A percentile compares a stretch with the other conserved stretches of the same genome.
phyloP scores from a whole-genome alignment of 2,797 vertebrate species.

The Sparidentex hasta region DNA sequence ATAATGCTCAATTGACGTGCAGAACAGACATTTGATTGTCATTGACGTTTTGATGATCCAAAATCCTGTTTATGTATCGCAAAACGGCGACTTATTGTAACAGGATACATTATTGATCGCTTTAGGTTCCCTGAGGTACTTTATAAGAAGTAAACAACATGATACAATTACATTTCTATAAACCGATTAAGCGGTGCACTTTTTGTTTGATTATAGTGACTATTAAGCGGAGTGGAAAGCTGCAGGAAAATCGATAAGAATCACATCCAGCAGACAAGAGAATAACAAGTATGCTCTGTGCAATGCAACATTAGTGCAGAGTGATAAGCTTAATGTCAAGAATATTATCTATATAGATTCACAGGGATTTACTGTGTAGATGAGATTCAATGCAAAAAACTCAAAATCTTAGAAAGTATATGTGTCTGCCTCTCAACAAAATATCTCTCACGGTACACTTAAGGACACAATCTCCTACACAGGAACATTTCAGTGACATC shows the following conservation, averaged over 20 bases:
- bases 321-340: neutral
- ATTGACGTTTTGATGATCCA: neutral
- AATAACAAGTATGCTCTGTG: neutral
- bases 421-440: too few species aligned
- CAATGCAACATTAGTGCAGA: neutral
- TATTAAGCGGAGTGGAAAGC: constrained; percentile 2
- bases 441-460: too few species aligned
- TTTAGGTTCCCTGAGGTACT: neutral
- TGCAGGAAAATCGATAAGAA: constrained; percentile 16
- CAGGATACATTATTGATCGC: neutral
- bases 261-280: neutral
- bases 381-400: neutral
- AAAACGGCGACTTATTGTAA: neutral
- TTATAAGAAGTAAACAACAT: neutral
- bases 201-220: constrained; percentile 8
- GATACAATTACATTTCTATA: constrained; percentile 8
- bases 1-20: neutral
- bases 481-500: too few species aligned
- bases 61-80: neutral
- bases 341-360: neutral
- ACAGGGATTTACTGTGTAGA: neutral
- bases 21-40: neutral
- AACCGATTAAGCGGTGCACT: constrained; percentile 10
- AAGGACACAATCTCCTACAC: too few species aligned
- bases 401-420: too few species aligned